Percentiles rank a stretch among this genome's conserved stretches.
These are phyloP conservation scores for Gorsachius magnificus DNA, from an alignment of 2,797 vertebrate species.

Conservation along the genomic window DNA sequence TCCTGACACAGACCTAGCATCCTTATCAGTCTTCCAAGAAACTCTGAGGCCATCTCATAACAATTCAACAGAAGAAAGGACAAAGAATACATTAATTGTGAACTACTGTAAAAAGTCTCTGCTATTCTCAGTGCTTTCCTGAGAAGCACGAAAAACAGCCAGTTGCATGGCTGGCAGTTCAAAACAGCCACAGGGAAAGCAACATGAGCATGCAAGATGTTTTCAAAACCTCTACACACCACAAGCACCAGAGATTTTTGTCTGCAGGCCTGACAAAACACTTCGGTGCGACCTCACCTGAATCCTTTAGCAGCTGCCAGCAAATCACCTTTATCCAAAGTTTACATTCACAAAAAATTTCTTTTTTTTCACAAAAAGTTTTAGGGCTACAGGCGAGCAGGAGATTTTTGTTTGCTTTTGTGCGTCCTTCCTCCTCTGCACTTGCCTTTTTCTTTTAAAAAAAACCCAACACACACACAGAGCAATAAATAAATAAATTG, in stretches of 20 bases:
- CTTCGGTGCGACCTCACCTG: background rate
- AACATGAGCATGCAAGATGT: background rate
- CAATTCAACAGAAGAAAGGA: background rate
- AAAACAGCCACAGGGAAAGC: background rate
- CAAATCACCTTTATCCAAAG: background rate
- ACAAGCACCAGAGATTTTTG: background rate
- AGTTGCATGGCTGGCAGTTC: background rate
- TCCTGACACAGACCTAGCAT: background rate
- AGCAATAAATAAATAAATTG: background rate
- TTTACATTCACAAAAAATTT: background rate
- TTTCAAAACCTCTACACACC: background rate
- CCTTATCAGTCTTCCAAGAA: background rate
- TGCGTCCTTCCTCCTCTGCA: background rate
- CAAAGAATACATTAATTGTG: background rate
- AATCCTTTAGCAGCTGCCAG: background rate
- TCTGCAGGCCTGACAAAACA: background rate
- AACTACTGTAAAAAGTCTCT: background rate
- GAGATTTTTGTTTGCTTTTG: background rate
- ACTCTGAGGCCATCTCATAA: background rate
- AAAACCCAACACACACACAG: accelerated
- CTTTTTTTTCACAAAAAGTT: background rate
- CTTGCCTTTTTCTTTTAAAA: background rate
- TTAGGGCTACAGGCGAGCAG: background rate
- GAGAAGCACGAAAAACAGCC: background rate
- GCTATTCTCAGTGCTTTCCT: background rate